Evolutionary conservation across 2,113 vertebrate genomes (phyloP).

Genomic region (Platichthys stellatus): DNA sequence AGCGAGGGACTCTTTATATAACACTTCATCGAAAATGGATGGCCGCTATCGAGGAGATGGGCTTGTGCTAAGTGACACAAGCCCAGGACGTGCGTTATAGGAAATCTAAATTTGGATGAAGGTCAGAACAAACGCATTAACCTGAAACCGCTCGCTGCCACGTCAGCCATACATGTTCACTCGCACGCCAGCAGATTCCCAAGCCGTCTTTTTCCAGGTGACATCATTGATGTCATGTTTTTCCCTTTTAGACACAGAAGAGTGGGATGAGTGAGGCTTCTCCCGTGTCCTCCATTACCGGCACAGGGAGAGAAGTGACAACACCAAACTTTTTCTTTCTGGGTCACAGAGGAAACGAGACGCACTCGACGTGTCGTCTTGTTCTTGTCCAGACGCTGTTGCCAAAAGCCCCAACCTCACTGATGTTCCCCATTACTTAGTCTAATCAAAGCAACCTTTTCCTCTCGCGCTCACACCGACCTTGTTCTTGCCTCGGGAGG

Average conservation of each 20-base stretch:
- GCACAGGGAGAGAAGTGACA: constrained; percentile 31
- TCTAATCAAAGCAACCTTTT: constrained; percentile 54
- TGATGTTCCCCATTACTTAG: constrained; percentile 28
- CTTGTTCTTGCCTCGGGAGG: constrained; percentile 35
- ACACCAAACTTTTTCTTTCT: constrained; percentile 40
- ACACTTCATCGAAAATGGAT: constrained; percentile 45
- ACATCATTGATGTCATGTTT: constrained; percentile 25
- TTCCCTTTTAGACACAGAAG: constrained; percentile 25
- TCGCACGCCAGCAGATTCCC: not conserved
- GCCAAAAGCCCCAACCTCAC: not conserved
- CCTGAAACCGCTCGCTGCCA: constrained; percentile 18
- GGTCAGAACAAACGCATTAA: constrained; percentile 10
- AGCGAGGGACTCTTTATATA: constrained; percentile 13
- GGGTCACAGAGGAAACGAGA: constrained; percentile 41
- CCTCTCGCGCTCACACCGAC: constrained; percentile 41
- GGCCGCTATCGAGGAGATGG: constrained; percentile 25
- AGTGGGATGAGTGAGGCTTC: constrained; percentile 40
- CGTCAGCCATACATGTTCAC: not conserved
- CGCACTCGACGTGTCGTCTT: not conserved
- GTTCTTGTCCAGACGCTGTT: constrained; percentile 4
- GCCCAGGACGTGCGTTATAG: not conserved
- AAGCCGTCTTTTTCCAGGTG: constrained; percentile 2
- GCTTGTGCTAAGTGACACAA: not conserved
- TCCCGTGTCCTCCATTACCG: constrained; percentile 32
- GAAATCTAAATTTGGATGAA: not conserved